A percentile compares a stretch with the other conserved stretches of the same genome.
These are phyloP conservation scores for Uloborus plumipes DNA, from an alignment of 2,888 invertebrate species.

Conservation along the genomic window DNA sequence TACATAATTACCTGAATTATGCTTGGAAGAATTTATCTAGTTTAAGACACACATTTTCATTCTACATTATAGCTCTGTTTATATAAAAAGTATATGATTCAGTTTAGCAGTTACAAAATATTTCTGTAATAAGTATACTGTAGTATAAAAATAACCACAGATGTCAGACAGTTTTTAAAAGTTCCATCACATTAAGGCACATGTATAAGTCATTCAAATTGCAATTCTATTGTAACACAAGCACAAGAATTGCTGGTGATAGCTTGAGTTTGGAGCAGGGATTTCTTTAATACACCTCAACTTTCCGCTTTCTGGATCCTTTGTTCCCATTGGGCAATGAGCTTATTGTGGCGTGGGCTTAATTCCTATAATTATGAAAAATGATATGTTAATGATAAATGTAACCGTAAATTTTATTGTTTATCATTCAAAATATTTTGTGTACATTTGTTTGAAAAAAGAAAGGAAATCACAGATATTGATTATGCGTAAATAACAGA, in stretches of 20 bases:
- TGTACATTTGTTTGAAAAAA: too few species aligned
- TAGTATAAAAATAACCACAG: constrained; percentile 44
- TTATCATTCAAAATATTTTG: too few species aligned
- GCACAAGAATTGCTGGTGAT: constrained; percentile 27
- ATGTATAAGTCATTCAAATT: constrained; percentile 25
- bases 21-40: constrained; percentile 34
- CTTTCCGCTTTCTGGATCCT: constrained; percentile 63
- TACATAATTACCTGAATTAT: constrained; percentile 48
- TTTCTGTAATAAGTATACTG: constrained; percentile 21
- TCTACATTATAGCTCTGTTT: constrained; percentile 51
- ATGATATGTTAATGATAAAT: not conserved
- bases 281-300: constrained; percentile 19
- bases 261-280: not conserved
- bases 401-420: too few species aligned
- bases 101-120: constrained; percentile 39
- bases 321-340: constrained; percentile 65
- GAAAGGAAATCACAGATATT: too few species aligned
- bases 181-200: constrained; percentile 55
- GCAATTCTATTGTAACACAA: constrained; percentile 17
- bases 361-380: constrained; percentile 32
- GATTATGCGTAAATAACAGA: too few species aligned
- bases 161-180: constrained; percentile 17
- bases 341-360: constrained; percentile 56
- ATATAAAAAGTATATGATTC: constrained; percentile 42
- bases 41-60: constrained; percentile 49